phyloP scores from a whole-genome alignment of 2,888 invertebrate species.

The Standfussiana lucernea region DNA sequence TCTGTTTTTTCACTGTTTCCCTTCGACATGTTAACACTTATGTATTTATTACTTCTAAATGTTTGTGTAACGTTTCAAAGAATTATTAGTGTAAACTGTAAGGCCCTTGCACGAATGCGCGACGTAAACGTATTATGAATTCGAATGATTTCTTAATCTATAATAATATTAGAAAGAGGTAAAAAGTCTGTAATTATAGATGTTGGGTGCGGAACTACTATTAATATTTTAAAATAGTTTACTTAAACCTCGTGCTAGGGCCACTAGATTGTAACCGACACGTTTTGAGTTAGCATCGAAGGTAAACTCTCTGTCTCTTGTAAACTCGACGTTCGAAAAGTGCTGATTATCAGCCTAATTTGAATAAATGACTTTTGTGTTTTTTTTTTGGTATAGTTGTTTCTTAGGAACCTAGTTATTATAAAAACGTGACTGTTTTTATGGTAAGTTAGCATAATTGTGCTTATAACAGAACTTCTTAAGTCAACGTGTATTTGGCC shows the following conservation, averaged over 20 bases:
- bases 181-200: too few species aligned
- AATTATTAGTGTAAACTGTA: not conserved
- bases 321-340: too few species aligned
- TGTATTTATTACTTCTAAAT: constrained; percentile 44
- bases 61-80: constrained; percentile 23
- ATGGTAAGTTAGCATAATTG: not conserved
- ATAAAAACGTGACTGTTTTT: not conserved
- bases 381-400: too few species aligned
- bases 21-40: constrained; percentile 21
- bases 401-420: not conserved
- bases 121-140: not conserved
- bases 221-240: not conserved
- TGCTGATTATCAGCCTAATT: too few species aligned
- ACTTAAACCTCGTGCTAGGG: not conserved
- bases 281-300: not conserved
- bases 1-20: constrained; percentile 36
- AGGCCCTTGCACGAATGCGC: not conserved
- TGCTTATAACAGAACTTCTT: not conserved
- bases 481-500: not conserved
- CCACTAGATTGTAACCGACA: not conserved
- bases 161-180: too few species aligned
- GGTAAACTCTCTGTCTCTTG: too few species aligned
- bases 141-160: not conserved
- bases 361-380: too few species aligned
- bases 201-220: too few species aligned